Percentiles rank a stretch among this genome's conserved stretches.
Evolutionary conservation across 2,888 invertebrate species (phyloP).

Genomic region (Syritta pipiens): DNA sequence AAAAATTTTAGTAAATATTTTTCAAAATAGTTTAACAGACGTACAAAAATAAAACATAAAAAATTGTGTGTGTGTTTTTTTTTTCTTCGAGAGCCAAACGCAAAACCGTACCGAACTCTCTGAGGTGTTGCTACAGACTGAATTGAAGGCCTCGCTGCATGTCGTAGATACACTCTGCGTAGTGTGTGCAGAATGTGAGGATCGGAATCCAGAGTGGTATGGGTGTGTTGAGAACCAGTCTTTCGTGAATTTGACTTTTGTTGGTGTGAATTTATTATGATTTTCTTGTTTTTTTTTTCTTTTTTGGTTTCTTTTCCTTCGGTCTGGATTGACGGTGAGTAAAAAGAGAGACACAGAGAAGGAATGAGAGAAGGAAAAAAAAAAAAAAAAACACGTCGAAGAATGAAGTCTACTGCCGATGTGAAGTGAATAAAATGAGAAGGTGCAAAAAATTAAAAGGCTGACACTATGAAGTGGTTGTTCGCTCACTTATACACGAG

Average conservation of each 20-base stretch:
- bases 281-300: slow-evolving; percentile 58
- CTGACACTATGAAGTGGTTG: slow-evolving; percentile 67
- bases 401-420: slow-evolving; percentile 34
- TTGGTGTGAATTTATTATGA: slow-evolving; percentile 70
- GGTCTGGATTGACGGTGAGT: slow-evolving; percentile 39
- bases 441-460: slow-evolving; percentile 69
- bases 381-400: slow-evolving; percentile 48
- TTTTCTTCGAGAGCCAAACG: slow-evolving; percentile 52
- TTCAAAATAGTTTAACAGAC: neutral
- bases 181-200: slow-evolving; percentile 48
- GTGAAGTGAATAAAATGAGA: slow-evolving; percentile 44
- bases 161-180: slow-evolving; percentile 61
- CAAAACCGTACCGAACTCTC: slow-evolving; percentile 65
- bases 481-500: slow-evolving; percentile 50
- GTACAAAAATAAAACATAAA: neutral
- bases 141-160: slow-evolving; percentile 62
- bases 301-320: slow-evolving; percentile 5
- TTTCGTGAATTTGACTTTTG: slow-evolving; percentile 70
- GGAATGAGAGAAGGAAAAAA: slow-evolving; percentile 30
- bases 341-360: slow-evolving; percentile 39
- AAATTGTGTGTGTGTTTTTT: slow-evolving; percentile 7
- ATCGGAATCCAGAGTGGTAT: slow-evolving; percentile 57
- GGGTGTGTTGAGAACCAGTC: slow-evolving; percentile 67
- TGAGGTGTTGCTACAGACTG: slow-evolving; percentile 66
- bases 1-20: too few species aligned